phyloP scores from a whole-genome alignment of 2,797 vertebrate genomes.

The Coreius guichenoti region DNA sequence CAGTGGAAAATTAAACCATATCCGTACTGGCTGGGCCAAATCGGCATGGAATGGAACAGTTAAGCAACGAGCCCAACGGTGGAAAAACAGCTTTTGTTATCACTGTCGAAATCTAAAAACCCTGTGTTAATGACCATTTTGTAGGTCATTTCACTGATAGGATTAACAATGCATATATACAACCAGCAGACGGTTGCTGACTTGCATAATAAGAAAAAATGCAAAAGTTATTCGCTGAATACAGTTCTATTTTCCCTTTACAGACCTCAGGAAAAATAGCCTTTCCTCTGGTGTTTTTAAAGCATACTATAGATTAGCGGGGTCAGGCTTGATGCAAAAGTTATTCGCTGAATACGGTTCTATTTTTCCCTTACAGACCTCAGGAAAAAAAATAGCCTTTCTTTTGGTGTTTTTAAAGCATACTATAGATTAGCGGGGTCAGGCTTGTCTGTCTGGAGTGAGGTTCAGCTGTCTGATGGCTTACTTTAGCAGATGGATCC shows the following conservation, averaged over 20 bases:
- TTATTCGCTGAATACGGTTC: background rate
- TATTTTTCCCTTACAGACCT: background rate
- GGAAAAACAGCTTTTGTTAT: no score
- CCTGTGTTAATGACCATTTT: background rate
- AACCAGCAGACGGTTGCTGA: background rate
- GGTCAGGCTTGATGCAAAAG: constrained; percentile 37
- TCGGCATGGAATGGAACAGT: no score
- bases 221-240: background rate
- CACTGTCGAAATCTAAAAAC: background rate
- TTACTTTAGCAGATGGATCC: constrained; percentile 64
- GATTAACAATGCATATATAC: background rate
- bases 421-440: constrained; percentile 53
- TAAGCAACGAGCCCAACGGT: no score
- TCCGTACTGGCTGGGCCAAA: no score
- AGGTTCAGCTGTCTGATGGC: constrained; percentile 63
- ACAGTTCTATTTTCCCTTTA: background rate
- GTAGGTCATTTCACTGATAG: background rate
- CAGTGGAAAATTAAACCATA: no score
- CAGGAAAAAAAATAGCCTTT: background rate
- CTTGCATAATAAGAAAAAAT: background rate
- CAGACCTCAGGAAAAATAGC: background rate
- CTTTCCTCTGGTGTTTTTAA: constrained; percentile 25
- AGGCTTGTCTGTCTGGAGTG: constrained; percentile 54
- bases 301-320: constrained; percentile 51
- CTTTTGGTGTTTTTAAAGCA: constrained; percentile 35